Evolutionary conservation across 2,888 invertebrate species (phyloP), one percentile per base, ranked within the genome.

Genomic region (Amblyteles armatorius): DNA sequence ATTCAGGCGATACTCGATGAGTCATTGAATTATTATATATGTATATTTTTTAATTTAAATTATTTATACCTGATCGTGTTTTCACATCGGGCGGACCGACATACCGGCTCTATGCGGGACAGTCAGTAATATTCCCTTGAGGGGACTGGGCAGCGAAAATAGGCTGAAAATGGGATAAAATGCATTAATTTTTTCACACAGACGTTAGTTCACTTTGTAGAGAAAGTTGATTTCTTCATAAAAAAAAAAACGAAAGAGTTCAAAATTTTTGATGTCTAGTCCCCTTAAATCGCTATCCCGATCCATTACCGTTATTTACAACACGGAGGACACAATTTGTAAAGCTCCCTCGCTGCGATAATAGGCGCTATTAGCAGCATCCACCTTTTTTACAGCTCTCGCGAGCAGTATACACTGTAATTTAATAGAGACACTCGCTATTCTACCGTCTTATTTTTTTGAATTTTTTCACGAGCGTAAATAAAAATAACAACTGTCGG

Each of bases 391-490:
- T n/a, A 80, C 72, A n/a, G 55, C 69, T 48, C 80, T 16, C 36
- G 6, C 77, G 11, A 13, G 36, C 40, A 63, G 57, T 76, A 33
- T 40, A 71, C 19, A 50, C 76, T 76, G 72, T 60, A 79, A 82
- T 85, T 85, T 82, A 85, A 82, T 79, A 57, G 82, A 85, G 82
- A 71, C 74, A 76, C 79, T 82, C 71, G 79, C 57, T 82, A 50
- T 57, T 69, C 60, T 29, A 65, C 44, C 29, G 33, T 36, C 44
- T 84, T 81, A 78, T 11, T 71, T 76, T 71, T 36, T 52, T 52
- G 67, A 29, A 29, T 33, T 36, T 67, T 73, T 84, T 79, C 63
- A 9, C 9, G 52, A 29, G 72, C 73, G 74, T 76, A 79, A 85
- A 85, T 82, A 82, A 85, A 71, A 85, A 69, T 71, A 76, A 76